Evolutionary conservation across 2,888 invertebrate genomes (phyloP), one percentile per base, ranked within the genome.

Genomic region (Epinotia nisella): DNA sequence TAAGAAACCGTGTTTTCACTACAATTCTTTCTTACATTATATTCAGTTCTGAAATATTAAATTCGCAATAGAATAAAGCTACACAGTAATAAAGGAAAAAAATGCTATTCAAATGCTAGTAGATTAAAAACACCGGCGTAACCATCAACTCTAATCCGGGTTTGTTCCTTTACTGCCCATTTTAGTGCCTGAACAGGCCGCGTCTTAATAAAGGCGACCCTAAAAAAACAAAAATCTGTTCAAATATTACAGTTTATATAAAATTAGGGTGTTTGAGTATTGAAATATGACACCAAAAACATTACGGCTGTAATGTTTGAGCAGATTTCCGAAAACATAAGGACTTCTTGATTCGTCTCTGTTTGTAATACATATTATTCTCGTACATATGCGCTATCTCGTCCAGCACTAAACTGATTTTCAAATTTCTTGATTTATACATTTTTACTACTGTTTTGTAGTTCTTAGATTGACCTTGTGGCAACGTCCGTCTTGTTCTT

Each of bases 151-250:
- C 19, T 60, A 59, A 51, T 60, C 59, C 61, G 9, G 35, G 53
- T 17, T 41, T 61, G 51, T 69, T 68, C 35, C 60, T 70, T 69
- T 68, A 59, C 24, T 59, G 35, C n/a, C 45, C 29, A 11, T 56
- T 64, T 66, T 66, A 66, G 24, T 56, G 66, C 55, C 24, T 53
- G n/a, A 70, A 61, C 69, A 70, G 55, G 61, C 69, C 55, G 61
- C 53, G 19, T 39, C 39, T 11, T 55, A 55, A 61, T 55, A 61
- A 61, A 41, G 17, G 5, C 21, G 53, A 21, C 53, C 11, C 55
- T 61, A 41, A 61, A 39, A 10, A 11, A n/a, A 11, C 21, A 3
- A 39, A 39, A n/a, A 39, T 66, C 24, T 10, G 53, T 65, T 65
- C 5, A 24, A 24, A 29, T 58, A 29, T 58, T 29, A 29, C 13